These are phyloP conservation scores for Eulemur macaco DNA, from an alignment of 2,113 vertebrate genomes.

Conservation along the genomic window DNA sequence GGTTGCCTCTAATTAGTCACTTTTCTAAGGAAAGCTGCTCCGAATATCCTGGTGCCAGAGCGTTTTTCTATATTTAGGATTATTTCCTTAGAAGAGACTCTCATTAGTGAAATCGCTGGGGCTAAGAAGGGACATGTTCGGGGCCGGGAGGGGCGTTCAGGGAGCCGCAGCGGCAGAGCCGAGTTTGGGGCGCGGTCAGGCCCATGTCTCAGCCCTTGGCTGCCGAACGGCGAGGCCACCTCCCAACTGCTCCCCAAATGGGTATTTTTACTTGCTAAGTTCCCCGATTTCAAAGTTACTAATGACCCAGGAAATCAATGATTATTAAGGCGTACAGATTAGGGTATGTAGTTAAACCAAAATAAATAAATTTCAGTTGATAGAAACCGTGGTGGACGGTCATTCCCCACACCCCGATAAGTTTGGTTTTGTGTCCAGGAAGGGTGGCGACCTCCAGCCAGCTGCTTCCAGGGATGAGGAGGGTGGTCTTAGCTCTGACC, in stretches of 20 bases:
- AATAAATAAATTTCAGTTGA: not conserved
- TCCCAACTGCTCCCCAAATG: not conserved
- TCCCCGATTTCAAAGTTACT: not conserved
- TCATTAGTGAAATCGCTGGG: not conserved
- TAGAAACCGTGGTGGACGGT: accelerated
- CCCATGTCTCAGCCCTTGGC: not conserved
- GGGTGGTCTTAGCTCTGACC: not conserved
- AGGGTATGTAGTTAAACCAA: not conserved
- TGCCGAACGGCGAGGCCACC: accelerated
- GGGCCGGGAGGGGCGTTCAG: not conserved
- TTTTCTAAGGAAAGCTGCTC: not conserved
- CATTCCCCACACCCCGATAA: not conserved
- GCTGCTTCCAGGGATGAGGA: not conserved
- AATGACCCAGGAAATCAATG: not conserved
- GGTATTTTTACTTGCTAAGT: not conserved
- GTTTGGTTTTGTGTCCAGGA: not conserved
- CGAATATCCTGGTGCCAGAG: not conserved
- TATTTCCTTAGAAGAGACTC: not conserved
- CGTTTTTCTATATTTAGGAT: not conserved
- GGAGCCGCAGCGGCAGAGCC: not conserved
- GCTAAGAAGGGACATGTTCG: not conserved
- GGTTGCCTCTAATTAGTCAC: not conserved
- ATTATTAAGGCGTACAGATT: not conserved
- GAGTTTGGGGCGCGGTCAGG: not conserved
- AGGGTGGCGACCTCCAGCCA: not conserved